phyloP scores from a whole-genome alignment of 2,888 invertebrate genomes.

The Furcula furcula region DNA sequence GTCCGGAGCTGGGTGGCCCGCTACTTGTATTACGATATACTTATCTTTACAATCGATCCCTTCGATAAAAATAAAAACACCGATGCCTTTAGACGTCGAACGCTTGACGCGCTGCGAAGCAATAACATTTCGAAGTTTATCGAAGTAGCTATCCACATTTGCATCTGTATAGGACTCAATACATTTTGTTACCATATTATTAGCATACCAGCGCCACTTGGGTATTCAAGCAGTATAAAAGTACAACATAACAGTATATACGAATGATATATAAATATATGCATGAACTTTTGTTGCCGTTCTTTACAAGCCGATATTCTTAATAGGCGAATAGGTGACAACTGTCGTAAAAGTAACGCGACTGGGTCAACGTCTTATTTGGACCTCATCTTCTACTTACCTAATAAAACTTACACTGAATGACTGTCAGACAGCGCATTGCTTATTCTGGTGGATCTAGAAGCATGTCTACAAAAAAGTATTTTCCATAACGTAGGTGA shows the following conservation, averaged over 20 bases:
- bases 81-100: conserved; percentile 60
- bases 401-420: too few relatives aligned
- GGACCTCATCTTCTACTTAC: too few relatives aligned
- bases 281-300: conserved; percentile 12
- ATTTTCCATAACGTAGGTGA: too few relatives aligned
- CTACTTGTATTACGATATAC: conserved; percentile 80
- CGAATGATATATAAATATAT: conserved; percentile 14
- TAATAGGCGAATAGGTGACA: not conserved
- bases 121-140: conserved; percentile 75
- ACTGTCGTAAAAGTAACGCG: not conserved
- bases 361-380: too few relatives aligned
- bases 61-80: conserved; percentile 74
- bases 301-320: conserved; percentile 4
- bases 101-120: conserved; percentile 70
- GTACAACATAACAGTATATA: conserved; percentile 20
- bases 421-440: too few relatives aligned
- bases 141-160: conserved; percentile 66
- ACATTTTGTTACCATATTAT: conserved; percentile 69
- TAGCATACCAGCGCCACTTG: conserved; percentile 59
- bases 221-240: conserved; percentile 36
- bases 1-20: conserved; percentile 66
- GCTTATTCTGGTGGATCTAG: too few relatives aligned
- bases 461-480: too few relatives aligned
- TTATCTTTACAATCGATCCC: conserved; percentile 80
- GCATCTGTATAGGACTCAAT: conserved; percentile 71